Conservation (phyloP, 2,888 invertebrate species). For the Diplolepis rosae region DNA sequence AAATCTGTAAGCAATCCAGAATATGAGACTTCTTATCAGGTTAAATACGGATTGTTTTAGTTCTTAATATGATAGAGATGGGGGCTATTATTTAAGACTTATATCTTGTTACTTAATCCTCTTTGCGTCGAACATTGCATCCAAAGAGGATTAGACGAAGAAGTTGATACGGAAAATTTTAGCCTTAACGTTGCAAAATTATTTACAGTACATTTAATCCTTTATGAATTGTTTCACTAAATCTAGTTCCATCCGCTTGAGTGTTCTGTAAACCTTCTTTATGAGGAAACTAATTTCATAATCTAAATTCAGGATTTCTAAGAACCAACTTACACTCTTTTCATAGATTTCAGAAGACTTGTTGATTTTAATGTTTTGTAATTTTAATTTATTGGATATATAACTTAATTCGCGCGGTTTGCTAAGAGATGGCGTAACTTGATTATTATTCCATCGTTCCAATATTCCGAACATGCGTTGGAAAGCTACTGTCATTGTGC, state of each 20-base stretch:
- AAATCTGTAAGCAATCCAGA: too few relatives aligned
- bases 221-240: neutral
- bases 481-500: too few relatives aligned
- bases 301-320: too few relatives aligned
- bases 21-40: neutral
- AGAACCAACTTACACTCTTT: too few relatives aligned
- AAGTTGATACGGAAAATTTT: constrained; percentile 2
- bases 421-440: too few relatives aligned
- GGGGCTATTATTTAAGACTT: neutral
- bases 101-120: constrained; percentile 8
- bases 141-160: constrained; percentile 11
- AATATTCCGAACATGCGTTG: too few relatives aligned
- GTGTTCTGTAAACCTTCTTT: constrained; percentile 1
- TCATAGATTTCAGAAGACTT: too few relatives aligned
- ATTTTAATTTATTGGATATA: too few relatives aligned
- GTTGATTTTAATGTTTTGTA: too few relatives aligned
- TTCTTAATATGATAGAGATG: neutral
- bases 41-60: neutral
- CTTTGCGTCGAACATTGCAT: constrained; percentile 22
- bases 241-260: constrained; percentile 14
- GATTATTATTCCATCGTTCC: too few relatives aligned
- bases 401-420: too few relatives aligned
- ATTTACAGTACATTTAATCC: constrained; percentile 21
- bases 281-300: constrained; percentile 12
- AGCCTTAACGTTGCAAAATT: neutral